phyloP scores from a whole-genome alignment of 2,113 vertebrate species.

The Petromus typicus region DNA sequence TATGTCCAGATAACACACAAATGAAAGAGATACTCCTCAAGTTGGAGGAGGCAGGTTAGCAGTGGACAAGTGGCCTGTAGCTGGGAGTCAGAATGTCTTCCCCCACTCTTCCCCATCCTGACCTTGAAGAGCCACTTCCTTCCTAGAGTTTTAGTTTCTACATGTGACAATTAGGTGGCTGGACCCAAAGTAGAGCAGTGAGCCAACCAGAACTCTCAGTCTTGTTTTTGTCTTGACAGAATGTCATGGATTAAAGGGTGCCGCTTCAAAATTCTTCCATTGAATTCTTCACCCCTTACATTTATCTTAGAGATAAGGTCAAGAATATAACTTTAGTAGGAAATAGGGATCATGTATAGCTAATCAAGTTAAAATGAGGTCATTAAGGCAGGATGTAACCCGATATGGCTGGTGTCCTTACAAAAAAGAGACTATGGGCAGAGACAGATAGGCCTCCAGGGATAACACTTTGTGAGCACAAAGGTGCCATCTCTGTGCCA shows the following conservation, averaged over 20 bases:
- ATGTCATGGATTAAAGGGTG: neutral
- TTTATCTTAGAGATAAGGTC: neutral
- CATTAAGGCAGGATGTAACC: neutral
- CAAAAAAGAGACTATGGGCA: neutral
- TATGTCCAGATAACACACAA: neutral
- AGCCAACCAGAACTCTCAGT: neutral
- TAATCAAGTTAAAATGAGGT: neutral
- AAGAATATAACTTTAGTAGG: neutral
- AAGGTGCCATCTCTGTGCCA: neutral
- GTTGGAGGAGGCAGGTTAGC: neutral
- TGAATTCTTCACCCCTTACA: neutral
- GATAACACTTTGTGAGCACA: neutral
- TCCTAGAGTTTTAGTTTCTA: slow-evolving; percentile 35
- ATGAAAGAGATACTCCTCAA: neutral
- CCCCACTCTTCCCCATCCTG: neutral
- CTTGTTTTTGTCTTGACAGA: neutral
- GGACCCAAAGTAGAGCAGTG: neutral
- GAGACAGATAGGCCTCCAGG: neutral
- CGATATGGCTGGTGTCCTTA: too few relatives aligned
- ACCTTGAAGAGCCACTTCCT: neutral
- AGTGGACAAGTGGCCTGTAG: neutral
- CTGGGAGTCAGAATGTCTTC: neutral
- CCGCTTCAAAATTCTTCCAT: neutral
- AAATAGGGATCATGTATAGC: neutral
- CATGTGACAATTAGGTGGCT: neutral